Percentiles rank a stretch among this genome's conserved stretches.
phyloP scores from a whole-genome alignment of 2,888 invertebrate genomes.

The Anarsia innoxiella region DNA sequence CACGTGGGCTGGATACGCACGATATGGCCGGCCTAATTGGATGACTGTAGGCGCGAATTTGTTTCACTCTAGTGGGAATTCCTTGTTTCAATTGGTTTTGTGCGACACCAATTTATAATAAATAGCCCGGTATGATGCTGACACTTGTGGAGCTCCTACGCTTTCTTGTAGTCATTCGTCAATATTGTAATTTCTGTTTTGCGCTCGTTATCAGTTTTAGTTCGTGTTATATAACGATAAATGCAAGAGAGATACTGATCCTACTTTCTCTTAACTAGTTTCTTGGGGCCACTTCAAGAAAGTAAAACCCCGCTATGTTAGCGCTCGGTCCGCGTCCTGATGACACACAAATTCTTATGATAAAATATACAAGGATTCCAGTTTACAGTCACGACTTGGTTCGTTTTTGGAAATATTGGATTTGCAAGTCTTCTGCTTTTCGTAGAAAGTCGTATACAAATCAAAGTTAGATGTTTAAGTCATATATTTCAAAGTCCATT shows the following conservation, averaged over 20 bases:
- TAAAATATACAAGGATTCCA: conserved; percentile 57
- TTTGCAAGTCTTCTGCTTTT: background rate
- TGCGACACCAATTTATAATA: conserved; percentile 31
- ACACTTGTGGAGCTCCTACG: conserved; percentile 2
- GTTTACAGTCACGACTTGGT: conserved; percentile 20
- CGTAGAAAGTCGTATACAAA: no score
- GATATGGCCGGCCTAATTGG: conserved; percentile 64
- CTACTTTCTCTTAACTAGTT: conserved; percentile 74
- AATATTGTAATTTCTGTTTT: conserved; percentile 9
- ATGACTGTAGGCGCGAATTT: conserved; percentile 61
- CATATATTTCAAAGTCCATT: no score
- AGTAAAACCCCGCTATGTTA: conserved; percentile 72
- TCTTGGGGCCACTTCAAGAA: conserved; percentile 69
- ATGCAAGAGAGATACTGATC: conserved; percentile 58
- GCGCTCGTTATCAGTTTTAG: conserved; percentile 13
- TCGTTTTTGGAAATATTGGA: conserved; percentile 3
- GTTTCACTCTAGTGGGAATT: conserved; percentile 47
- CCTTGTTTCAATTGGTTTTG: conserved; percentile 33
- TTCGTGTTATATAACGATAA: conserved; percentile 57
- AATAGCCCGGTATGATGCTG: conserved; percentile 19
- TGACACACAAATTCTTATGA: conserved; percentile 66
- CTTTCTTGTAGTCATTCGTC: conserved; percentile 10
- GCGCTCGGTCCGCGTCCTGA: conserved; percentile 68
- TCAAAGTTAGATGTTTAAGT: no score
- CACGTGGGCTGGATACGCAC: conserved; percentile 69